Base-by-base conservation (phyloP, 2,888 invertebrate species). In the Heliconius hortense region DNA sequence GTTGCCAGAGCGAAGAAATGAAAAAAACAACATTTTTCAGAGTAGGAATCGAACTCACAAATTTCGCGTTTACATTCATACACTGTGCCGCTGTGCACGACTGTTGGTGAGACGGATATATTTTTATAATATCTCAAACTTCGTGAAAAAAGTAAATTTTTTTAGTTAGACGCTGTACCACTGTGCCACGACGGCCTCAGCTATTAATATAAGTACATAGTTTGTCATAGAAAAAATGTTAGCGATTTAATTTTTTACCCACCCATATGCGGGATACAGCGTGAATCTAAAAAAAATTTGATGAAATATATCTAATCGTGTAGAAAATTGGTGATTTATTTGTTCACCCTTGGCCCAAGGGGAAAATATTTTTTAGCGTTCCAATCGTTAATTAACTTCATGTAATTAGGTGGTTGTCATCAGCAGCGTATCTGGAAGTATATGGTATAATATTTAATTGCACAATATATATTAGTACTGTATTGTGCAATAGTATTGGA, bases 321-420 rank as follows among this genome's bases (percentile, higher is more conserved):
- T 31, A 31, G 56, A 53, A 31, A 31, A 31, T 69, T 56, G 7
- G 4, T 69, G 15, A 69, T 59, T 31, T 59, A 53, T 31, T 69
- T 31, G 35, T 53, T 31, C 31, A 69, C 53, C 21, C 39, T 21
- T 26, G 67, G 18, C 26, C 60, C 5, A 15, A 31, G 10, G 62
- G 28, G 43, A 3, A 7, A 53, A 53, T n/a, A 56, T 67, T 59
- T 68, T 73, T 31, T 67, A 18, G n/a, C 4, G 53, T 15, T 21
- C 66, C n/a, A 26, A 31, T 74, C 56, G 48, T 74, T 74, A 60
- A 67, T 74, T 60, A 43, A 13, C 31, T 8, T 48, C 60, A 28
- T 60, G 31, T 60, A 75, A 77, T 77, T 75, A 73, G 48, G 35
- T 26, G 74, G 56, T 74, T 72, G 77, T 77, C 77, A 69, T 43